Conservation (phyloP, 2,888 invertebrate species). For the Drosophila cracens region DNA sequence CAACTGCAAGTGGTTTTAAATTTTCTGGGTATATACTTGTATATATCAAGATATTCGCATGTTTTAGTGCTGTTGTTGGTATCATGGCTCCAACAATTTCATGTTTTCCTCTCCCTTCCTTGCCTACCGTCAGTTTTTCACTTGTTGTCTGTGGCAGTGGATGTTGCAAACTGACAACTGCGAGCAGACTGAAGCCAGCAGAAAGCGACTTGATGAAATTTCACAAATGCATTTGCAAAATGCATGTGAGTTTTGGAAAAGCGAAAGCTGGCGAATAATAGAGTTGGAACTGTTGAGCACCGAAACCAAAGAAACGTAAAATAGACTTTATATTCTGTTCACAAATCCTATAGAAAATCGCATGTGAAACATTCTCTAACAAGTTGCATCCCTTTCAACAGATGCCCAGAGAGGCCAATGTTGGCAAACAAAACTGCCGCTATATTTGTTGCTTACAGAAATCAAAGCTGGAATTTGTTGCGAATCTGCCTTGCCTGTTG, state of each 20-base stretch:
- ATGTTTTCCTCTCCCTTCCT: slow-evolving; percentile 9
- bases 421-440: background rate
- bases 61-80: slow-evolving; percentile 16
- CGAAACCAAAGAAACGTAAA: background rate
- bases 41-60: slow-evolving; percentile 28
- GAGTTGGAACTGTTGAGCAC: background rate
- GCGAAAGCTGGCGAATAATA: slow-evolving; percentile 10
- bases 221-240: slow-evolving; percentile 16
- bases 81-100: slow-evolving; percentile 24
- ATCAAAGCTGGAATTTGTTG: background rate
- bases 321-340: background rate
- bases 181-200: background rate
- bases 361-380: background rate
- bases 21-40: slow-evolving; percentile 7
- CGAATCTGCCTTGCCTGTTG: background rate
- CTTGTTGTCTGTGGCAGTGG: slow-evolving; percentile 17
- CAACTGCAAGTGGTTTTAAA: slow-evolving; percentile 23
- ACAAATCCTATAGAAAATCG: background rate
- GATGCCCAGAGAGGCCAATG: background rate
- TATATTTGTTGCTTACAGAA: background rate
- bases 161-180: slow-evolving; percentile 3
- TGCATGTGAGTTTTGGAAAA: slow-evolving; percentile 6
- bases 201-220: slow-evolving; percentile 35
- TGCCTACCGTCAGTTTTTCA: slow-evolving; percentile 2
- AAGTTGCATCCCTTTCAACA: background rate